A percentile compares a stretch with the other conserved stretches of the same genome.
These are phyloP conservation scores for Atethmia centrago DNA, from an alignment of 2,888 invertebrate species.

Conservation along the genomic window DNA sequence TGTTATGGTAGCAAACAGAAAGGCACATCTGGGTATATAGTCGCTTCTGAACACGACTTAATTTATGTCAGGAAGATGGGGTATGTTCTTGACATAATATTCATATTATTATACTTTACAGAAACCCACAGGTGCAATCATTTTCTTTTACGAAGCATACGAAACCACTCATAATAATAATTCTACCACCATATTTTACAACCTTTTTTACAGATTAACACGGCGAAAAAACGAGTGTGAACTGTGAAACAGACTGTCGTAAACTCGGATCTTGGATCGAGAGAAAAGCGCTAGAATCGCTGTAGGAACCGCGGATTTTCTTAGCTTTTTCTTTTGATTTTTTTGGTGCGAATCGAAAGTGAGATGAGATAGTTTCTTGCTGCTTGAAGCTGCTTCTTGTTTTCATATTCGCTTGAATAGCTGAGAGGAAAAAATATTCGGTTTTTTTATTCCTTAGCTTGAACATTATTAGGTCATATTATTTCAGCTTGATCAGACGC, in stretches of 20 bases:
- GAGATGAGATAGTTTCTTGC: not conserved
- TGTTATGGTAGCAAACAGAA: not conserved
- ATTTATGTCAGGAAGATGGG: not conserved
- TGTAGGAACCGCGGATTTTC: conserved; percentile 8
- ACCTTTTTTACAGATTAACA: conserved; percentile 51
- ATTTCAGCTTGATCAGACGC: not conserved
- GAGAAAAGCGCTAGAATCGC: conserved; percentile 46
- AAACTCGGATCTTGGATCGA: conserved; percentile 71
- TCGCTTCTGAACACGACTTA: not conserved
- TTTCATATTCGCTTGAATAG: no score
- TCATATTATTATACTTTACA: not conserved
- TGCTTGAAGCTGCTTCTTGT: not conserved
- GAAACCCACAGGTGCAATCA: conserved; percentile 11
- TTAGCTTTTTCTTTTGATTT: conserved; percentile 12
- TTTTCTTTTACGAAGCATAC: not conserved
- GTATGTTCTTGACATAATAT: no score
- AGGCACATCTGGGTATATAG: no score
- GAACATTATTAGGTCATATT: no score
- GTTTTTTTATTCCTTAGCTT: no score
- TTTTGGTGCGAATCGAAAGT: conserved; percentile 10
- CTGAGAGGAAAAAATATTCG: no score
- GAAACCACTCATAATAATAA: not conserved
- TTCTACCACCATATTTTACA: conserved; percentile 26
- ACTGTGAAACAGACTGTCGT: conserved; percentile 77
- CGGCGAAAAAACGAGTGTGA: conserved; percentile 60